Evolutionary conservation across 2,797 vertebrate species (phyloP).

Genomic region (Aselliscus stoliczkanus): DNA sequence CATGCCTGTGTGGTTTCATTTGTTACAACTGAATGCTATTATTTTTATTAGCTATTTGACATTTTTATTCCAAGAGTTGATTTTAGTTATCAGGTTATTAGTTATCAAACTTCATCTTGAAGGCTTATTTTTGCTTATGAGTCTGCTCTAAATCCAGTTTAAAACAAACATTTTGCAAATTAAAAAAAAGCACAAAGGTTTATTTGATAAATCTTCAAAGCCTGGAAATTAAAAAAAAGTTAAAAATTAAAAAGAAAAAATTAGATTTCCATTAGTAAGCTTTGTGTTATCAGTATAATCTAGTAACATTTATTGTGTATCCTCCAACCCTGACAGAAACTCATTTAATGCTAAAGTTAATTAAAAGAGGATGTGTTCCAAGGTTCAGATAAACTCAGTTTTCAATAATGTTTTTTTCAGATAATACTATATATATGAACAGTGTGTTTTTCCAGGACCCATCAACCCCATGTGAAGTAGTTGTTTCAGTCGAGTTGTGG

Average conservation of each 20-base stretch:
- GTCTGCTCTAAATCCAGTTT: background rate
- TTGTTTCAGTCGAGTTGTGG: too few relatives aligned
- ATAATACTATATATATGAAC: background rate
- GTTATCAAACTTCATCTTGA: background rate
- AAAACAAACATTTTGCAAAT: background rate
- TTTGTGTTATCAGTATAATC: background rate
- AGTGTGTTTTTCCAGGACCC: too few relatives aligned
- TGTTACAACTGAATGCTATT: background rate
- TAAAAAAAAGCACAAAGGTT: background rate
- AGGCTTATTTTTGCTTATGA: background rate
- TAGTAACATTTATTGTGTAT: background rate
- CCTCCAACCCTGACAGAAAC: background rate
- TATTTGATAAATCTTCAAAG: background rate
- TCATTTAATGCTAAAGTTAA: background rate
- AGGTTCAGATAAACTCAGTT: background rate
- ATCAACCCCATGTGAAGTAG: too few relatives aligned
- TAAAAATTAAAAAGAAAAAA: background rate
- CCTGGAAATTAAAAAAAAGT: background rate
- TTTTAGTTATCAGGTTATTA: background rate
- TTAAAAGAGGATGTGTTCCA: slow-evolving; percentile 7
- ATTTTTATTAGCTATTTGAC: background rate
- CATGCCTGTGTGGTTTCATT: background rate
- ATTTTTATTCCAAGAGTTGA: background rate
- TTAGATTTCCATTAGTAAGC: background rate
- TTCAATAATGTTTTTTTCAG: background rate